phyloP scores from a whole-genome alignment of 2,113 vertebrate species.

The Phalacrocorax pelagicus region DNA sequence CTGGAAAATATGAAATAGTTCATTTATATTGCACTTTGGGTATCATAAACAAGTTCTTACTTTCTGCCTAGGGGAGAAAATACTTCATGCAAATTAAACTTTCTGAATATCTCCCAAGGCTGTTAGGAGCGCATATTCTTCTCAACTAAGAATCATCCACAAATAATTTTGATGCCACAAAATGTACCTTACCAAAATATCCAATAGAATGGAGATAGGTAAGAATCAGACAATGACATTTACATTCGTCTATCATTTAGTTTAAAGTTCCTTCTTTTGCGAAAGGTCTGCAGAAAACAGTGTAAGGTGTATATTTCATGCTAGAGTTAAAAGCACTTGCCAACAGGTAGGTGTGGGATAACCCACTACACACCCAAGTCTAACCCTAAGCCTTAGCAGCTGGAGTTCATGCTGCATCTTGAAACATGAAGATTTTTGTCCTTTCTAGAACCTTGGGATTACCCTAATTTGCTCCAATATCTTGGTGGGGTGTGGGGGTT shows the following conservation, averaged over 20 bases:
- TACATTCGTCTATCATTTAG: neutral
- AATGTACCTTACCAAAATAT: neutral
- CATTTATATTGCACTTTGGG: neutral
- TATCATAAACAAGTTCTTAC: neutral
- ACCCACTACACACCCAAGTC: too few species aligned
- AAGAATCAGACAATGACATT: neutral
- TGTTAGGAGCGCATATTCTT: neutral
- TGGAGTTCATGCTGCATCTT: neutral
- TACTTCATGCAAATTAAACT: neutral
- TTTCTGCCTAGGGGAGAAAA: neutral
- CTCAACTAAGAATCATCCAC: neutral
- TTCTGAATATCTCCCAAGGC: neutral
- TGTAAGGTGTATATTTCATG: neutral
- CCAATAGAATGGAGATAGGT: neutral
- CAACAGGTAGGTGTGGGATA: neutral
- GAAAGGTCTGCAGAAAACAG: neutral
- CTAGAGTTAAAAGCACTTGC: neutral
- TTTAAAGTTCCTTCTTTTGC: neutral
- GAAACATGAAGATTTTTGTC: neutral
- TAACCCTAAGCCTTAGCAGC: neutral
- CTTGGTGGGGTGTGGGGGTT: too few species aligned
- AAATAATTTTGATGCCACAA: neutral
- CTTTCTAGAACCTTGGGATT: neutral
- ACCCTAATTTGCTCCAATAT: neutral
- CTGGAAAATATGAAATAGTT: neutral